Percentiles rank a stretch among this genome's conserved stretches.
These are phyloP conservation scores for Hylaeus anthracinus DNA, from an alignment of 1,140 invertebrate genomes.

Conservation along the genomic window DNA sequence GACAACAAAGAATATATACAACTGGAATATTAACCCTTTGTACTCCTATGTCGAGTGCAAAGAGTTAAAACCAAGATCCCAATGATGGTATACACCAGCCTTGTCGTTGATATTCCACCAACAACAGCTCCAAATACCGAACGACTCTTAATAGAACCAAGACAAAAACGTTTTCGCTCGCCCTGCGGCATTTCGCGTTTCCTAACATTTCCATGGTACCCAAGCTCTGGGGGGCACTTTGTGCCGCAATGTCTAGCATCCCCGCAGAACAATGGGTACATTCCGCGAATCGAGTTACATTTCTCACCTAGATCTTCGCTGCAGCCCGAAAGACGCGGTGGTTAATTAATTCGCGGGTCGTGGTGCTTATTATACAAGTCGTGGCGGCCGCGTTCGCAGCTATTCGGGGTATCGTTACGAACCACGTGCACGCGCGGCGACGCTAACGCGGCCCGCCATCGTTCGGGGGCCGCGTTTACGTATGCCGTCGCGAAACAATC, in stretches of 20 bases:
- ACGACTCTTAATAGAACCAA: no score
- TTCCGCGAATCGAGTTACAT: background rate
- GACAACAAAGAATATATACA: no score
- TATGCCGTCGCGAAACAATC: slow-evolving; percentile 62
- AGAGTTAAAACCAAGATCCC: no score
- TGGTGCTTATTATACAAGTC: slow-evolving; percentile 24
- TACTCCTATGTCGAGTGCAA: no score
- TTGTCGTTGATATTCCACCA: no score
- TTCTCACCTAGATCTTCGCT: background rate
- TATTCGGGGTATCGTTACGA: slow-evolving; percentile 51
- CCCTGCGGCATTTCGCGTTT: no score
- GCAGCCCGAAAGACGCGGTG: slow-evolving; percentile 2
- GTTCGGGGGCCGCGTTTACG: slow-evolving; percentile 47
- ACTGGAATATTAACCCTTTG: no score
- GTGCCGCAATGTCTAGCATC: background rate
- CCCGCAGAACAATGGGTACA: background rate
- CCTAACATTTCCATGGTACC: background rate
- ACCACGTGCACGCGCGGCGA: background rate
- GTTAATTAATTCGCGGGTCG: slow-evolving; percentile 57
- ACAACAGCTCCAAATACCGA: no score
- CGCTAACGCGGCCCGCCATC: background rate
- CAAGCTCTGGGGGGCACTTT: background rate
- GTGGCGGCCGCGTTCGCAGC: background rate
- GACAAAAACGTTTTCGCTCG: no score
- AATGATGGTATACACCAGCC: no score